Conservation (phyloP, 2,888 invertebrate genomes). For the Podotricha telesiphe region DNA sequence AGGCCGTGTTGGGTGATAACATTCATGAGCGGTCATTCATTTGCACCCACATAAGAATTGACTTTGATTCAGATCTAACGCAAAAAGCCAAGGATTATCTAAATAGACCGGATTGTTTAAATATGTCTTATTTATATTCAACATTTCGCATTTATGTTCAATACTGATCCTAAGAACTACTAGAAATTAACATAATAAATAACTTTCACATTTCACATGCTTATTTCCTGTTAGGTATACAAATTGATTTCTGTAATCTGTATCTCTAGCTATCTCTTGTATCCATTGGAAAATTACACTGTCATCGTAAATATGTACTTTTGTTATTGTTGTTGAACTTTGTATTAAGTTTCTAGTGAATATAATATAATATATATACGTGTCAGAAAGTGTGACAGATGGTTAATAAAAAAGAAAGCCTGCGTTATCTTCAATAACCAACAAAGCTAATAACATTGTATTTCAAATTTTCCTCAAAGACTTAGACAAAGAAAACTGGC, state of each 20-base stretch:
- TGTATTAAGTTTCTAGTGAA: neutral
- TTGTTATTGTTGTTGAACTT: neutral
- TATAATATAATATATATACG: no score
- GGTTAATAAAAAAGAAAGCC: no score
- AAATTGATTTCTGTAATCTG: neutral
- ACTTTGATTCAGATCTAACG: neutral
- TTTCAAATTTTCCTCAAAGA: no score
- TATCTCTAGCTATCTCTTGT: neutral
- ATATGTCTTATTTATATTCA: neutral
- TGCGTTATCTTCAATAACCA: no score
- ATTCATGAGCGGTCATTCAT: conserved; percentile 4
- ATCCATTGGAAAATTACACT: no score
- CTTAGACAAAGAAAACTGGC: no score
- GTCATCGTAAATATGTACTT: no score
- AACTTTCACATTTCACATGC: neutral
- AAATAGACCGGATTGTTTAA: neutral
- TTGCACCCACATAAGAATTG: conserved; percentile 2
- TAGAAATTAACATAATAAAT: neutral
- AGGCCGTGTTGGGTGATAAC: conserved; percentile 44
- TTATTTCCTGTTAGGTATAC: neutral
- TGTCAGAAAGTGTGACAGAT: no score
- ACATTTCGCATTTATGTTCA: neutral
- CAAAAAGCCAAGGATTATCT: neutral
- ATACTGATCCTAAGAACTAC: neutral
- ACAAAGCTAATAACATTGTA: no score